Evolutionary conservation across 2,113 vertebrate species (phyloP).

Genomic region (Perca flavescens): DNA sequence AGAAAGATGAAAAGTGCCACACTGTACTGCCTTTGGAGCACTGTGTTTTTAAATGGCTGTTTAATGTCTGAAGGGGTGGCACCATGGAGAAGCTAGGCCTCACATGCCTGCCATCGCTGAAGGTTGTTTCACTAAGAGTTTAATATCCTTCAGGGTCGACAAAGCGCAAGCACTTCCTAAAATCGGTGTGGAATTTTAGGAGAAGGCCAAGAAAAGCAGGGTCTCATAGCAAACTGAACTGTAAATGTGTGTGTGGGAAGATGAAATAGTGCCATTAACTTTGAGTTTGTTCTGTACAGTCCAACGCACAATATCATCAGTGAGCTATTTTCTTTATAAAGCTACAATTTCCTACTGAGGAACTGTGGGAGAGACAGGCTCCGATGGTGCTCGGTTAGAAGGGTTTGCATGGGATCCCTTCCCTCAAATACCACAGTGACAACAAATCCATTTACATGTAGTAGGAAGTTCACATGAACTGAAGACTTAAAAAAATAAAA

Average conservation of each 20-base stretch:
- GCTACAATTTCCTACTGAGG: conserved; percentile 41
- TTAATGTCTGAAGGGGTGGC: conserved; percentile 16
- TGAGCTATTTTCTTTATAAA: conserved; percentile 49
- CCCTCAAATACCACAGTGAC: background rate
- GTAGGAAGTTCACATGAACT: background rate
- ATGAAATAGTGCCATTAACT: conserved; percentile 57
- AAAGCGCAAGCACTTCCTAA: conserved; percentile 62
- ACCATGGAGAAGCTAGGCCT: conserved; percentile 15
- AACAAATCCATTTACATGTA: background rate
- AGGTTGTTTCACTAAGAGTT: conserved; percentile 51
- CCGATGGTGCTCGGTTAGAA: conserved; percentile 52
- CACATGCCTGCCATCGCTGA: conserved; percentile 43
- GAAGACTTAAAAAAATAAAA: background rate
- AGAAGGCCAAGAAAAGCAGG: conserved; percentile 71
- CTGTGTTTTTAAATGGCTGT: conserved; percentile 29
- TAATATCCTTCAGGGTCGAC: conserved; percentile 56
- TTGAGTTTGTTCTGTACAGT: conserved; percentile 44
- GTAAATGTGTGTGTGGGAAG: conserved; percentile 39
- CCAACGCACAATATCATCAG: conserved; percentile 35
- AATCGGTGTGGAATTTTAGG: conserved; percentile 50
- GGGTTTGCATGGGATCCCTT: conserved; percentile 1
- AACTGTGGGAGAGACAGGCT: conserved; percentile 69
- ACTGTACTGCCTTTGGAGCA: conserved; percentile 6
- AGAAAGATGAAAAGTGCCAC: conserved; percentile 56
- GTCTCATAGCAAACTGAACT: conserved; percentile 31